phyloP scores from a whole-genome alignment of 2,888 invertebrate genomes.

The Volucella bombylans region DNA sequence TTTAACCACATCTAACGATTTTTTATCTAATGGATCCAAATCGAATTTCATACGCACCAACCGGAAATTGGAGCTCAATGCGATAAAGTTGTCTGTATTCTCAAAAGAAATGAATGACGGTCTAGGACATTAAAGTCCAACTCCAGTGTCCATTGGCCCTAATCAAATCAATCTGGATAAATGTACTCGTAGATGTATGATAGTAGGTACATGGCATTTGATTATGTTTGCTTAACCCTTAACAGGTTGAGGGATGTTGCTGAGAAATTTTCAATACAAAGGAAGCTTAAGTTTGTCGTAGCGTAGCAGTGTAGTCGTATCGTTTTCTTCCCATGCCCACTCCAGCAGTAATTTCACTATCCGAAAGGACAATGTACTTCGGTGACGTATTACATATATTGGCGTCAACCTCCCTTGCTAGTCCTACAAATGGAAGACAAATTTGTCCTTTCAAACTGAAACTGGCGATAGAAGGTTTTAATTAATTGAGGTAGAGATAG shows the following conservation, averaged over 20 bases:
- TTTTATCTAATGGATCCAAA: slow-evolving; percentile 32
- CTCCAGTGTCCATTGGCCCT: slow-evolving; percentile 66
- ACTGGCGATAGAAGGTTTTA: slow-evolving; percentile 47
- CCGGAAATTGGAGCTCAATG: slow-evolving; percentile 59
- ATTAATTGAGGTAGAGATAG: slow-evolving; percentile 48
- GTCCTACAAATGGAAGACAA: slow-evolving; percentile 27
- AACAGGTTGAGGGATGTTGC: neutral
- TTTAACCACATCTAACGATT: slow-evolving; percentile 5
- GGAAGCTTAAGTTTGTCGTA: slow-evolving; percentile 43
- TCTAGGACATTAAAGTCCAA: neutral
- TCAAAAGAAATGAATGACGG: slow-evolving; percentile 61
- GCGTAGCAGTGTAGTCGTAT: slow-evolving; percentile 31
- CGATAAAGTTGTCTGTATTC: neutral
- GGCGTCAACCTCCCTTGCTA: slow-evolving; percentile 69
- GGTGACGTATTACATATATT: slow-evolving; percentile 70
- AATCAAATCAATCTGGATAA: slow-evolving; percentile 69
- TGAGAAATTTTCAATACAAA: slow-evolving; percentile 10
- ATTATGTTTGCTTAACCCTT: slow-evolving; percentile 70
- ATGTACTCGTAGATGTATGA: neutral
- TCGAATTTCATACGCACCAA: slow-evolving; percentile 33
- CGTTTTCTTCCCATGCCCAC: neutral
- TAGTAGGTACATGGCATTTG: slow-evolving; percentile 36
- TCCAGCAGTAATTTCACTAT: neutral
- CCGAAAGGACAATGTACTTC: slow-evolving; percentile 63
- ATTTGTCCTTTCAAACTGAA: slow-evolving; percentile 17